Conservation (phyloP, 2,113 vertebrate species). For the Neodon shergylaensis region DNA sequence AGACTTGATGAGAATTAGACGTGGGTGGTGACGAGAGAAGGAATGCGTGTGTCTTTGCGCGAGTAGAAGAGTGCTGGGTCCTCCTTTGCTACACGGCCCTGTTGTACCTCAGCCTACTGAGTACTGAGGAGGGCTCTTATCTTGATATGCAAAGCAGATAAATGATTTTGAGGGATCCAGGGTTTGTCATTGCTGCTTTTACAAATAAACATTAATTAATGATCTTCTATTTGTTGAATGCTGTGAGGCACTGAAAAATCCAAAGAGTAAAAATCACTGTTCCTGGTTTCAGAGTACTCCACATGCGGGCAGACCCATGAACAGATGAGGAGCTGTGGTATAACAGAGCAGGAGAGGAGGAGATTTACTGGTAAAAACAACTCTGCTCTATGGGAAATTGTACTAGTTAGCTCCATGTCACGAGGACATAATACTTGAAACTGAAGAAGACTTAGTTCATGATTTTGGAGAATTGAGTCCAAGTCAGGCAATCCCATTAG, state of each 20-base stretch:
- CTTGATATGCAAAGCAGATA: neutral
- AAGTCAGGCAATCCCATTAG: neutral
- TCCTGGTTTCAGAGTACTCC: neutral
- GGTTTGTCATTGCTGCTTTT: neutral
- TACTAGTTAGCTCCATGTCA: neutral
- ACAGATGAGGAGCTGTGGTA: neutral
- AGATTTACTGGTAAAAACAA: neutral
- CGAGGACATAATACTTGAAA: neutral
- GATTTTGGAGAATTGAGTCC: neutral
- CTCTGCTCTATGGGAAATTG: neutral
- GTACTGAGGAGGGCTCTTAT: neutral
- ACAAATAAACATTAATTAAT: constrained; percentile 24
- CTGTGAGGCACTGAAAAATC: neutral
- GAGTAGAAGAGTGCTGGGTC: neutral
- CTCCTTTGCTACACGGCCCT: neutral
- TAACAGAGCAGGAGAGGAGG: neutral
- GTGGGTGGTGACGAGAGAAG: constrained; percentile 14
- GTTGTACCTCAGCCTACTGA: neutral
- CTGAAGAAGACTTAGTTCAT: neutral
- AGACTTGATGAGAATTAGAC: constrained; percentile 31
- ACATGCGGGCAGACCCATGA: neutral
- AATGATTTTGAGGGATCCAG: neutral
- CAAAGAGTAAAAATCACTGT: neutral
- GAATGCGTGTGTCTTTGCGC: neutral
- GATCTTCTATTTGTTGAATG: neutral